Percentiles rank a stretch among this genome's conserved stretches.
These are phyloP conservation scores for Drosophila serrata DNA, from an alignment of 1,140 invertebrate genomes.

Conservation along the genomic window DNA sequence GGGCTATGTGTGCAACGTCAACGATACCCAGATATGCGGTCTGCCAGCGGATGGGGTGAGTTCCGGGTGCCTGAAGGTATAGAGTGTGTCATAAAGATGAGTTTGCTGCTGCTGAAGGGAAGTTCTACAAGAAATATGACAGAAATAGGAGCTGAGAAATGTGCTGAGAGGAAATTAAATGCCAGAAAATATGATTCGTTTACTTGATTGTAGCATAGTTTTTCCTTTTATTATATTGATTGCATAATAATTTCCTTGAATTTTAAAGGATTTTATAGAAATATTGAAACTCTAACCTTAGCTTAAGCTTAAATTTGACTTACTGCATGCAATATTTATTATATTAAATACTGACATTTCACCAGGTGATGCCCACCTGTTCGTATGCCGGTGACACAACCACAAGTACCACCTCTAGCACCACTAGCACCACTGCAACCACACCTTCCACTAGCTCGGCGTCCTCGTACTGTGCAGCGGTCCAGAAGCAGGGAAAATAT, in stretches of 20 bases:
- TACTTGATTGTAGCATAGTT: background rate
- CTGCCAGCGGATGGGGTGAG: slow-evolving; percentile 49
- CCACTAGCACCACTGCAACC: slow-evolving; percentile 27
- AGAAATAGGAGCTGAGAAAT: background rate
- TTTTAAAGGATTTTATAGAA: background rate
- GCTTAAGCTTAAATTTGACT: background rate
- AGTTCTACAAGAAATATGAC: background rate
- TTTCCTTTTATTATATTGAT: background rate
- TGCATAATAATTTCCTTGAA: background rate
- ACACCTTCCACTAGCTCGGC: slow-evolving; percentile 46
- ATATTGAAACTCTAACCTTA: background rate
- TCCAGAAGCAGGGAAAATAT: slow-evolving; percentile 55
- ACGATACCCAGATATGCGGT: slow-evolving; percentile 61
- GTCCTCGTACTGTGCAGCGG: slow-evolving; percentile 48
- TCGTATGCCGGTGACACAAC: slow-evolving; percentile 53
- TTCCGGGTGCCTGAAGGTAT: background rate
- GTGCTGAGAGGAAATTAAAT: slow-evolving; percentile 15
- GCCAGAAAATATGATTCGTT: background rate
- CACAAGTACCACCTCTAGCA: slow-evolving; percentile 30
- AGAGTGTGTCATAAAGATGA: background rate
- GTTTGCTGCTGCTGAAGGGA: background rate
- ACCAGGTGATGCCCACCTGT: slow-evolving; percentile 55
- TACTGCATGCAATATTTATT: background rate
- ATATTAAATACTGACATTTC: background rate
- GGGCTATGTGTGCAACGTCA: slow-evolving; percentile 66